A percentile compares a stretch with the other conserved stretches of the same genome.
Evolutionary conservation across 2,888 invertebrate genomes (phyloP).

Genomic region (Phalera bucephala): DNA sequence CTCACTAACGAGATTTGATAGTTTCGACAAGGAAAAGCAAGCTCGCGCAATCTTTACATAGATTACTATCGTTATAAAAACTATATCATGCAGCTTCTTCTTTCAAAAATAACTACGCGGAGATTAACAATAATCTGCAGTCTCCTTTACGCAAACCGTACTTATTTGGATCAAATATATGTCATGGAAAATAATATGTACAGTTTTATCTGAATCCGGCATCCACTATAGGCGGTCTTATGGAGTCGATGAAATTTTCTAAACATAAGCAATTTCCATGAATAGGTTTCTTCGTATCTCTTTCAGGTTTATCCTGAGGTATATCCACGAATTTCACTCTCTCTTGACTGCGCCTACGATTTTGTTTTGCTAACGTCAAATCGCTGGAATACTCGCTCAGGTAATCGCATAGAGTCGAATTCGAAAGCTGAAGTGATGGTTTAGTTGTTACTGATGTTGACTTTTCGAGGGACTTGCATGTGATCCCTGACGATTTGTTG

Average conservation of each 20-base stretch:
- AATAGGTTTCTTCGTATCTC: slow-evolving; percentile 6
- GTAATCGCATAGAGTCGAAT: slow-evolving; percentile 21
- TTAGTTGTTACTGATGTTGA: slow-evolving; percentile 37
- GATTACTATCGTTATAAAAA: too few relatives aligned
- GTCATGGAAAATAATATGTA: too few relatives aligned
- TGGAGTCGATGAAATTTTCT: slow-evolving; percentile 54
- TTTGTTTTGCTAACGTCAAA: slow-evolving; percentile 2
- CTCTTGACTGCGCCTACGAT: slow-evolving; percentile 20
- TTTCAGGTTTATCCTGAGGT: slow-evolving; percentile 5
- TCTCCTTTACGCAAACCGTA: too few relatives aligned
- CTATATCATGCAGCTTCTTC: too few relatives aligned
- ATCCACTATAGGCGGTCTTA: slow-evolving; percentile 45
- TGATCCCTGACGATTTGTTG: slow-evolving; percentile 45
- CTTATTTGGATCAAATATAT: too few relatives aligned
- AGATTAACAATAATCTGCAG: too few relatives aligned
- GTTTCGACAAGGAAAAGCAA: too few relatives aligned
- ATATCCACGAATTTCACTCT: slow-evolving; percentile 36
- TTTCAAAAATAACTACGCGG: too few relatives aligned
- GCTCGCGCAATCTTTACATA: too few relatives aligned
- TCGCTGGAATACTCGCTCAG: slow-evolving; percentile 24
- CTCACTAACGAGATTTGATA: too few relatives aligned
- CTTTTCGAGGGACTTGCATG: slow-evolving; percentile 28
- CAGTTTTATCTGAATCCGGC: not conserved
- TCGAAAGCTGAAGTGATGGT: slow-evolving; percentile 20
- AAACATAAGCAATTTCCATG: slow-evolving; percentile 42